Conservation (phyloP, 2,888 invertebrate species). For the Pocota personata region DNA sequence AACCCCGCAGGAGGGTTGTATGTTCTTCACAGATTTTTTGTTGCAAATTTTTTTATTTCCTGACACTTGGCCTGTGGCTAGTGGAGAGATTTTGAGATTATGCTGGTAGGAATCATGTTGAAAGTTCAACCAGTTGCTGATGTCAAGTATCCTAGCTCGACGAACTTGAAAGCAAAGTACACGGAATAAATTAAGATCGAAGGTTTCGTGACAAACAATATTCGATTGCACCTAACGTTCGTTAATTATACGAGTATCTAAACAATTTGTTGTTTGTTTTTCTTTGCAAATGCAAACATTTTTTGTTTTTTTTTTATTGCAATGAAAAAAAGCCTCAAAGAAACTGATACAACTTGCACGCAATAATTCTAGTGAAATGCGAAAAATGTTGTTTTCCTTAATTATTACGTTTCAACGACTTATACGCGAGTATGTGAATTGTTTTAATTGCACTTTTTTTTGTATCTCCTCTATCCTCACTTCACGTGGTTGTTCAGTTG, state of each 20-base stretch:
- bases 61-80: too few species aligned
- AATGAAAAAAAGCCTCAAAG: background rate
- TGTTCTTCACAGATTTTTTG: too few species aligned
- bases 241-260: background rate
- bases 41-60: too few species aligned
- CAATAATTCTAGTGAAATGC: slow-evolving; percentile 56
- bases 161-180: too few species aligned
- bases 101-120: too few species aligned
- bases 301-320: background rate
- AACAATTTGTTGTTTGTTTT: background rate
- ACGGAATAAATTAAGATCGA: too few species aligned
- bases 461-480: background rate
- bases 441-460: slow-evolving; percentile 52
- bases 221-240: background rate
- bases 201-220: too few species aligned
- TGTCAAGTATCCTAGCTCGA: too few species aligned
- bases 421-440: slow-evolving; percentile 45
- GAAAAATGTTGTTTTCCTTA: slow-evolving; percentile 65
- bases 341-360: slow-evolving; percentile 39
- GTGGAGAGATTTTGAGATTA: too few species aligned
- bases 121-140: too few species aligned
- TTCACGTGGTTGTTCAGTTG: background rate
- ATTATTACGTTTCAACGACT: slow-evolving; percentile 45
- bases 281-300: background rate
- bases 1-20: too few species aligned